Evolutionary conservation across 1,140 invertebrate genomes (phyloP).

Genomic region (Procambarus virginalis): DNA sequence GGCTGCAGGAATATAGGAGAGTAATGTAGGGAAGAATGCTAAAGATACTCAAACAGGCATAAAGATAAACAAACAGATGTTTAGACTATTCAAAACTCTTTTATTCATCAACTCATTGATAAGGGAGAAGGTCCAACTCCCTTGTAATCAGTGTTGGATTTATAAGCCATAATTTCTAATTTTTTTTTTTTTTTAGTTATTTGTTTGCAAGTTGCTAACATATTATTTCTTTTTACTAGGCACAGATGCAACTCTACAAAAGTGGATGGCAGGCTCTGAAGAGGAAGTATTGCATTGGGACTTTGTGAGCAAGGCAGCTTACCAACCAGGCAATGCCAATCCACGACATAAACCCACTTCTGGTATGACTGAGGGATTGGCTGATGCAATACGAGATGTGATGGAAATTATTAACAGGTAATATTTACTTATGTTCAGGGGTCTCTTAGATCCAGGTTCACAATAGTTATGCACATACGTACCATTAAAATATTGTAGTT

Average conservation of each 20-base stretch:
- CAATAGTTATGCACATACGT: not conserved
- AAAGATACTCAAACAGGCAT: too few species aligned
- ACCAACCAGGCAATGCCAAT: constrained; percentile 86
- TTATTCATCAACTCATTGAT: too few species aligned
- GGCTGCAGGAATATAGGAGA: too few species aligned
- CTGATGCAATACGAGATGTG: constrained; percentile 88
- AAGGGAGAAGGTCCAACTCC: too few species aligned
- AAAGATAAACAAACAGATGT: too few species aligned
- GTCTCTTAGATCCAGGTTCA: not conserved
- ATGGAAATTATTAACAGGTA: constrained; percentile 68
- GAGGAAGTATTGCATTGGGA: constrained; percentile 89
- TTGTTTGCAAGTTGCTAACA: not conserved
- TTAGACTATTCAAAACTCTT: too few species aligned
- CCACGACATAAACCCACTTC: constrained; percentile 88
- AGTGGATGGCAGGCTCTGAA: constrained; percentile 71
- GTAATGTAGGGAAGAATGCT: too few species aligned
- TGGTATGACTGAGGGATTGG: constrained; percentile 85
- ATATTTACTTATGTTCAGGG: not conserved
- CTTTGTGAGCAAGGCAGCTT: constrained; percentile 88
- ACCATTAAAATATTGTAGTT: not conserved
- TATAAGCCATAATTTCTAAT: too few species aligned
- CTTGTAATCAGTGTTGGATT: too few species aligned
- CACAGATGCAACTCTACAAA: constrained; percentile 60
- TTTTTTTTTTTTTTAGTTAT: too few species aligned
- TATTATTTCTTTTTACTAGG: constrained; percentile 25